These are phyloP conservation scores for Lepisosteus oculatus DNA, from an alignment of 2,113 vertebrate species.

Conservation along the genomic window DNA sequence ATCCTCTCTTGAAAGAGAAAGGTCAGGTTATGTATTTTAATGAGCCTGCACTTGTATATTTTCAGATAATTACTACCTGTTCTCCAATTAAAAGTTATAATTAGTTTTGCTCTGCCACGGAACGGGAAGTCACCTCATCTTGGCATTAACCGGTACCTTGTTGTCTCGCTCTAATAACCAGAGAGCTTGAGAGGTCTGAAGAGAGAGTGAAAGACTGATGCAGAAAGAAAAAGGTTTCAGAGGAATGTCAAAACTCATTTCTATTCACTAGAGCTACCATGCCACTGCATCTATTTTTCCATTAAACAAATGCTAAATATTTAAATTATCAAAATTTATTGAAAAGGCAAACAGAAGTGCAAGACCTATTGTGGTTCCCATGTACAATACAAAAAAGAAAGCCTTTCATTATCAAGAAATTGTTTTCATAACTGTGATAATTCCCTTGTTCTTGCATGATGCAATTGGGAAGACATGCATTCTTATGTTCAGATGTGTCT, in stretches of 20 bases:
- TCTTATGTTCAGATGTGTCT: too few relatives aligned
- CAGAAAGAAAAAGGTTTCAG: slow-evolving; percentile 43
- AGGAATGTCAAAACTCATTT: slow-evolving; percentile 45
- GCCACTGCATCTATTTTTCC: slow-evolving; percentile 37
- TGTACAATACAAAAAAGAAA: slow-evolving; percentile 45
- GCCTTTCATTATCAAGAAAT: slow-evolving; percentile 51
- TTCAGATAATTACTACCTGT: not conserved
- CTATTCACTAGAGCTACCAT: slow-evolving; percentile 41
- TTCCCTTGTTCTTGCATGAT: slow-evolving; percentile 28
- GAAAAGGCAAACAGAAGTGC: slow-evolving; percentile 50
- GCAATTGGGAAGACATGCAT: slow-evolving; percentile 13
- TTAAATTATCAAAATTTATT: slow-evolving; percentile 59
- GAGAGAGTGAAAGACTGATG: not conserved
- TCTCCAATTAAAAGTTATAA: not conserved
- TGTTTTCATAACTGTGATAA: slow-evolving; percentile 37
- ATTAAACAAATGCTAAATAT: slow-evolving; percentile 47
- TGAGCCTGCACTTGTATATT: not conserved
- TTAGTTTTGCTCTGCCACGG: not conserved
- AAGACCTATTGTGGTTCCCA: slow-evolving; percentile 33
- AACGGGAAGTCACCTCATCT: not conserved
- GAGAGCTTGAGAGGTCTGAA: not conserved
- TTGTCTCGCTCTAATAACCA: not conserved
- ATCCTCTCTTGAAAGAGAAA: not conserved
- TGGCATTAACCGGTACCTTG: not conserved
- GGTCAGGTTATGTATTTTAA: slow-evolving; percentile 3